Percentiles rank a stretch among this genome's conserved stretches.
phyloP scores from a whole-genome alignment of 1,140 invertebrate species.

The Melitaea cinxia region DNA sequence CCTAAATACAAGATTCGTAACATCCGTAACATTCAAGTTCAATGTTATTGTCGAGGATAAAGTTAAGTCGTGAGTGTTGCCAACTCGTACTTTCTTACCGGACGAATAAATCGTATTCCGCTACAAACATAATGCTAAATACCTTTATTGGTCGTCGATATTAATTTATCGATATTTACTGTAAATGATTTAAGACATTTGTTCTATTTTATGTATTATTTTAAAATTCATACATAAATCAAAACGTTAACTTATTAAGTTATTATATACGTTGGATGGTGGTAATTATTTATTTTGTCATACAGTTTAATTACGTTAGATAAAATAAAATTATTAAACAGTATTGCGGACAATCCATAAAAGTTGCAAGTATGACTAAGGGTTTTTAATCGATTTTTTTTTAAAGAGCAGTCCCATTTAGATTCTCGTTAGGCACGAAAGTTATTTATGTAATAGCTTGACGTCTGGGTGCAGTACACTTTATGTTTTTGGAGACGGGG shows the following conservation, averaged over 20 bases:
- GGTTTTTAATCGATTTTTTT: slow-evolving; percentile 3
- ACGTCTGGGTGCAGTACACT: slow-evolving; percentile 54
- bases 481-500: slow-evolving; percentile 39
- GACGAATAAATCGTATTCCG: slow-evolving; percentile 27
- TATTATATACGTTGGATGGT: no score
- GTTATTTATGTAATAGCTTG: slow-evolving; percentile 39
- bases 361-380: background rate
- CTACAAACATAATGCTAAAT: slow-evolving; percentile 24
- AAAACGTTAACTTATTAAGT: no score
- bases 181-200: slow-evolving; percentile 5
- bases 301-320: no score
- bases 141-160: slow-evolving; percentile 18
- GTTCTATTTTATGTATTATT: background rate
- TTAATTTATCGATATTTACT: slow-evolving; percentile 7
- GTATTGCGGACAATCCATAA: no score
- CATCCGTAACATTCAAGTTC: slow-evolving; percentile 34
- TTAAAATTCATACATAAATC: background rate
- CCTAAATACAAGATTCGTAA: slow-evolving; percentile 29
- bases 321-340: no score
- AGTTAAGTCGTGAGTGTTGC: slow-evolving; percentile 27
- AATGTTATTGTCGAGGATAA: slow-evolving; percentile 33
- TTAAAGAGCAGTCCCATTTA: background rate
- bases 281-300: no score
- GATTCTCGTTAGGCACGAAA: slow-evolving; percentile 21
- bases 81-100: slow-evolving; percentile 27